A percentile compares a stretch with the other conserved stretches of the same genome.
These are phyloP conservation scores for Pedicia rivosa DNA, from an alignment of 2,888 invertebrate genomes.

Conservation along the genomic window DNA sequence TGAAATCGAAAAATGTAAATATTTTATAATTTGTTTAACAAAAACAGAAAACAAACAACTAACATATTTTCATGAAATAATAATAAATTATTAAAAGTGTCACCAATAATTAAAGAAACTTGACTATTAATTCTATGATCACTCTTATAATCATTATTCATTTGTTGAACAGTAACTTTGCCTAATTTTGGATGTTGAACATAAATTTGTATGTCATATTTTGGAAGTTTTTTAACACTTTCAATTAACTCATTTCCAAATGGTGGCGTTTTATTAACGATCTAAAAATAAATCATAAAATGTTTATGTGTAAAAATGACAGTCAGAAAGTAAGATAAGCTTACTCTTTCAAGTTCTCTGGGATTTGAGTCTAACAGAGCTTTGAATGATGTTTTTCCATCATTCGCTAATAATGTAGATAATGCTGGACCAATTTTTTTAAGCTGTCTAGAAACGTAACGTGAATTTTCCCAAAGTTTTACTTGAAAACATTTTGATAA, in stretches of 20 bases:
- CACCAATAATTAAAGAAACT: conserved; percentile 40
- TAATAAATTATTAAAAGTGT: conserved; percentile 43
- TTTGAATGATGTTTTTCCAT: conserved; percentile 49
- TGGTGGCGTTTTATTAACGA: conserved; percentile 55
- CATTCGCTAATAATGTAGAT: conserved; percentile 43
- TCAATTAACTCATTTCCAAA: conserved; percentile 51
- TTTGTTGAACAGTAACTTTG: conserved; percentile 25
- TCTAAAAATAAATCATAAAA: conserved; percentile 30
- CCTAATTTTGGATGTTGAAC: conserved; percentile 24
- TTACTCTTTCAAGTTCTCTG: conserved; percentile 53
- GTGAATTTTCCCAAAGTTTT: conserved; percentile 60
- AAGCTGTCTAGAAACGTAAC: conserved; percentile 49
- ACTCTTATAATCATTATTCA: conserved; percentile 28
- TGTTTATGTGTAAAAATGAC: neutral
- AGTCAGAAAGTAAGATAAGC: conserved; percentile 7
- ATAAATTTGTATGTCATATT: conserved; percentile 36
- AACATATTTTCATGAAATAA: conserved; percentile 39
- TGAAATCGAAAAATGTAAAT: conserved; percentile 3
- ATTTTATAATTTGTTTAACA: neutral
- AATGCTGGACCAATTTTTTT: conserved; percentile 52
- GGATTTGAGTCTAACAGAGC: conserved; percentile 48
- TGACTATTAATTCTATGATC: conserved; percentile 16
- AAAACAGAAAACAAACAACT: conserved; percentile 15
- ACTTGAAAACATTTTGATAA: conserved; percentile 50
- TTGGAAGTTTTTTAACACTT: conserved; percentile 43